phyloP scores from a whole-genome alignment of 2,888 invertebrate species.

The Desoria tigrina region DNA sequence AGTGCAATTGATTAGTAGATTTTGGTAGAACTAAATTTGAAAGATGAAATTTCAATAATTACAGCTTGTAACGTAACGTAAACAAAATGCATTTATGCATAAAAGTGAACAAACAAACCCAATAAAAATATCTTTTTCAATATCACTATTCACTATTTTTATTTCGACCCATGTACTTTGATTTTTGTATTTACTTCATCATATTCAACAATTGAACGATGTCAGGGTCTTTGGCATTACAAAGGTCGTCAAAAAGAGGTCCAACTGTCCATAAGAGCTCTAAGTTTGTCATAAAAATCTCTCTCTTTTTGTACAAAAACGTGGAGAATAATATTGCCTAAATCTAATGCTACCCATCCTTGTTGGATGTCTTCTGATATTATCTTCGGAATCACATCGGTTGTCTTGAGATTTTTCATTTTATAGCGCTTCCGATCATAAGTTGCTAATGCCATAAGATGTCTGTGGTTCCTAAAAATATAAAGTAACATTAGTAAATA shows the following conservation, averaged over 20 bases:
- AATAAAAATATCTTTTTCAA: no score
- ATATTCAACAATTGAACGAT: constrained; percentile 45
- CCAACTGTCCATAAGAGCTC: constrained; percentile 91
- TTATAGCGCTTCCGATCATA: constrained; percentile 77
- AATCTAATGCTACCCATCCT: constrained; percentile 87
- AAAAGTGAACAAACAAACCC: no score
- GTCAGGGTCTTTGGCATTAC: constrained; percentile 44
- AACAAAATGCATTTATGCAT: no score
- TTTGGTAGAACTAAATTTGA: no score
- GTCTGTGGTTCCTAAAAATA: constrained; percentile 60
- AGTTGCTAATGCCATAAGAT: constrained; percentile 72
- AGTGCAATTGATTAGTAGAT: no score
- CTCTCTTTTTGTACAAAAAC: constrained; percentile 74
- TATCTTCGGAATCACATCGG: constrained; percentile 71
- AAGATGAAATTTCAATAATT: no score
- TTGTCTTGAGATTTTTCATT: constrained; percentile 63
- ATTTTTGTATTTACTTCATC: constrained; percentile 32
- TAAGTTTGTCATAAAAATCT: constrained; percentile 75
- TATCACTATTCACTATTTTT: no score
- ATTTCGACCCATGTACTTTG: no score
- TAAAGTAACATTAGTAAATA: not conserved
- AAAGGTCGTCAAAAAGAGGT: constrained; percentile 69
- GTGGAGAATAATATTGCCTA: constrained; percentile 90
- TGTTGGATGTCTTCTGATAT: constrained; percentile 71
- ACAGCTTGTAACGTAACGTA: no score